Conservation (phyloP, 2,113 vertebrate species). For the Neopipo cinnamomea region DNA sequence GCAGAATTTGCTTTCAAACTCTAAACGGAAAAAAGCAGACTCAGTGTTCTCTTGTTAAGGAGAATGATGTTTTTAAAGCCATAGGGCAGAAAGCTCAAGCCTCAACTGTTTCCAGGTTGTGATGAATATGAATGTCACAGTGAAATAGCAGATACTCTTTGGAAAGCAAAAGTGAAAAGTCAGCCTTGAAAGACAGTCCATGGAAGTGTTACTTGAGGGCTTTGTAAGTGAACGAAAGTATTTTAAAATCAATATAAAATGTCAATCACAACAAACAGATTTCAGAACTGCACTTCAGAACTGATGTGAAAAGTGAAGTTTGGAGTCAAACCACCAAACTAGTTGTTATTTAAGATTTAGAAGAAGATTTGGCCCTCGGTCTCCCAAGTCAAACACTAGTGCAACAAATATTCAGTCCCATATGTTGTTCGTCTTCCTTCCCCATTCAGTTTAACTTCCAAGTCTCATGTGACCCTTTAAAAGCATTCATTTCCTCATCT, state of each 20-base stretch:
- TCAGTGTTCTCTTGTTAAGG: not conserved
- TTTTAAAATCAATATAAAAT: conserved; percentile 10
- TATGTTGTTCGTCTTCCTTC: not conserved
- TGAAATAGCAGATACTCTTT: not conserved
- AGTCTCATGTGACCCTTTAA: not conserved
- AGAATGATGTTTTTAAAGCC: not conserved
- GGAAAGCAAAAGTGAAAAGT: not conserved
- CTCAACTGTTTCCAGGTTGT: not conserved
- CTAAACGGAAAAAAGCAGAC: not conserved
- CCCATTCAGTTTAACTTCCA: not conserved
- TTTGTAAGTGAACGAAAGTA: not conserved
- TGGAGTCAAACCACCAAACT: not conserved
- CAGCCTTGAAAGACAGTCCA: conserved; percentile 3
- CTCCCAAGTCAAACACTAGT: not conserved
- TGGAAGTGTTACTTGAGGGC: not conserved
- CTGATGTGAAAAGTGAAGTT: not conserved
- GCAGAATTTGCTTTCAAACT: not conserved
- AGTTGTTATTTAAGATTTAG: not conserved
- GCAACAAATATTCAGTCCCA: not conserved
- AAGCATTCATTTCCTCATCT: not conserved
- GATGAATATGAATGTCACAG: not conserved
- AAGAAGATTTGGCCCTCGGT: not conserved
- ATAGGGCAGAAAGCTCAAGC: not conserved
- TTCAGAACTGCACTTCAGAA: not conserved
- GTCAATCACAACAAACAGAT: not conserved